Evolutionary conservation across 2,888 invertebrate genomes (phyloP), one percentile per base, ranked within the genome.

Genomic region (Pollenia labialis): DNA sequence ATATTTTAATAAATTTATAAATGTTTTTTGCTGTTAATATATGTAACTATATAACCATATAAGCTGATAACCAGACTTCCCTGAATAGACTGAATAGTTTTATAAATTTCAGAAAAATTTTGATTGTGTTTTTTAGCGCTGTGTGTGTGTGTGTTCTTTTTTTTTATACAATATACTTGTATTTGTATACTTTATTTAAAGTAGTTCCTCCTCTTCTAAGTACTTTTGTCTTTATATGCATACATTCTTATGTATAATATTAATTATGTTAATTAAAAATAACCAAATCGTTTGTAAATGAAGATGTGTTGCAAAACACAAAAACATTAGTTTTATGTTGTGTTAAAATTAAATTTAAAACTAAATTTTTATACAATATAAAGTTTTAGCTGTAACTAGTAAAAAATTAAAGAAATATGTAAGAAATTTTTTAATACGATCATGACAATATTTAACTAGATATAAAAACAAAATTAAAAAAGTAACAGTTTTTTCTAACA

Each of bases 271-370:
- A 80, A 81, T 87, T 84, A 81, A 74, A 77, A 74, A 87, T 84
- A 87, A 87, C 84, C 87, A 87, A 87, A 87, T 87, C 87, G 87
- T 77, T 44, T 48, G 58, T 18, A 72, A 54, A 58, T 32, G 0
- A 64, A 50, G 48, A 68, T 58, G 42, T 79, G 42, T 79, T 62
- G 18, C 18, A 60, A 66, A 68, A 64, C 12, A 81, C 50, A 74
- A 18, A 60, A 75, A 60, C 8, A 23, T 64, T 54, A 62, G 54
- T 72, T 72, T 40, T 54, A 23, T 56, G 42, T 42, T 48, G 50
- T 69, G 58, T 42, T 42, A 23, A 58, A 16, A 42, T 48, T 8
- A 56, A 32, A 9, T 72, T 66, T 80, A 9, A 46, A 62, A 16
- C 0, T n/a, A 44, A 68, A n/a, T 11, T 23, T 60, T 52, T 84